phyloP scores from a whole-genome alignment of 2,888 invertebrate genomes.

The Melieria crassipennis region DNA sequence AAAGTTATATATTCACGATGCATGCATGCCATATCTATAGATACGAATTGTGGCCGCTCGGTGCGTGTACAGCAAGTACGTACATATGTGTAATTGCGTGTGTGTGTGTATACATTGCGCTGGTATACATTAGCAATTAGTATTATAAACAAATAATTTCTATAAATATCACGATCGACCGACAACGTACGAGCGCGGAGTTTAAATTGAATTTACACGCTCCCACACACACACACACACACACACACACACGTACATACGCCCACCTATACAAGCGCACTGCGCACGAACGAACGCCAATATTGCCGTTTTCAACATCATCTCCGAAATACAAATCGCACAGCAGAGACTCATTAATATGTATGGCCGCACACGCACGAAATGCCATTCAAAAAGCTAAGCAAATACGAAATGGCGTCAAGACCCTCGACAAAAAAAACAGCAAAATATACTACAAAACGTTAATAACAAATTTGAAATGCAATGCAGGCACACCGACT shows the following conservation, averaged over 20 bases:
- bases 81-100: too few species aligned
- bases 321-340: background rate
- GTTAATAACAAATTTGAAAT: too few species aligned
- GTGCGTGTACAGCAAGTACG: too few species aligned
- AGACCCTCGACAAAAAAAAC: too few species aligned
- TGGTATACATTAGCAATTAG: conserved; percentile 23
- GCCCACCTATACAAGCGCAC: too few species aligned
- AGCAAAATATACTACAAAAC: too few species aligned
- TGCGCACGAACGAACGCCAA: background rate
- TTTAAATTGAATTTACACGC: conserved; percentile 17
- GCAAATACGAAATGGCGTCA: too few species aligned
- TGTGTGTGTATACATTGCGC: background rate
- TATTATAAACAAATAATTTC: conserved; percentile 35
- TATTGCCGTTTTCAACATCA: too few species aligned
- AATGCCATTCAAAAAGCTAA: conserved; percentile 21
- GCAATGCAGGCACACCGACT: too few species aligned
- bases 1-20: too few species aligned
- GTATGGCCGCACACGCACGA: conserved; percentile 7
- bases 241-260: background rate
- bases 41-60: too few species aligned
- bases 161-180: conserved; percentile 34
- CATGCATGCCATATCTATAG: too few species aligned
- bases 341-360: conserved; percentile 20
- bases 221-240: background rate
- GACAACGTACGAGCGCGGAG: conserved; percentile 1